Evolutionary conservation across 2,888 invertebrate genomes (phyloP), one percentile per base, ranked within the genome.

Genomic region (Diogma glabrata): DNA sequence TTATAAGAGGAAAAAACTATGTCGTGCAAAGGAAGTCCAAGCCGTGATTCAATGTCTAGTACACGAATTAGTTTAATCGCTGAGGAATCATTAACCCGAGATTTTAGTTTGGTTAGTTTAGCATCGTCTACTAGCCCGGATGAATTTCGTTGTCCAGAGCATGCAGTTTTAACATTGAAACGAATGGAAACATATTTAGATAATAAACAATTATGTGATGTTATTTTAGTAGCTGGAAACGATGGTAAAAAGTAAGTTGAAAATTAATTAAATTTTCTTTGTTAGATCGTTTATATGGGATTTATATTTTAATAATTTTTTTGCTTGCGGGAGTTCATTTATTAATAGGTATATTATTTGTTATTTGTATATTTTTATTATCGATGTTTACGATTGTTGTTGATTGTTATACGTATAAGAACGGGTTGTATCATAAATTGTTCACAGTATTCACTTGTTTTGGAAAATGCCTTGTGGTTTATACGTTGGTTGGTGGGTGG

Each of bases 181-280:
- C 83, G 84, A 63, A 88, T 93, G 82, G 85, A 84, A 65, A 76
- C 79, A 50, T 91, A 89, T 72, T 78, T 87, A 57, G 81, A 84
- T 63, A 81, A 84, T 53, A 82, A 86, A 60, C 84, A 88, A 68
- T 74, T 94, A 50, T 91, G 90, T 64, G 94, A 94, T 74, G 87
- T 94, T 48, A 81, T 81, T 17, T 77, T 94, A 20, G 81, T 92
- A 59, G 90, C 88, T 54, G 90, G 85, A 64, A 72, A 70, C 57
- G 74, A 73, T 67, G 79, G 79, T 53, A 76, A 75, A 68, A 77
- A 78, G 79, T 78, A 63, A 60, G 65, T 60, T 19, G 1, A 16
- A 12, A 20, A 8, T 12, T 40, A 9, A 10, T 40, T 19, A 6
- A 28, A 40, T 20, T 2, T 19, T n/a, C 9, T 4, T 36, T 36